Evolutionary conservation across 2,888 invertebrate species (phyloP), one percentile per base, ranked within the genome.

Genomic region (Lymantria monacha): DNA sequence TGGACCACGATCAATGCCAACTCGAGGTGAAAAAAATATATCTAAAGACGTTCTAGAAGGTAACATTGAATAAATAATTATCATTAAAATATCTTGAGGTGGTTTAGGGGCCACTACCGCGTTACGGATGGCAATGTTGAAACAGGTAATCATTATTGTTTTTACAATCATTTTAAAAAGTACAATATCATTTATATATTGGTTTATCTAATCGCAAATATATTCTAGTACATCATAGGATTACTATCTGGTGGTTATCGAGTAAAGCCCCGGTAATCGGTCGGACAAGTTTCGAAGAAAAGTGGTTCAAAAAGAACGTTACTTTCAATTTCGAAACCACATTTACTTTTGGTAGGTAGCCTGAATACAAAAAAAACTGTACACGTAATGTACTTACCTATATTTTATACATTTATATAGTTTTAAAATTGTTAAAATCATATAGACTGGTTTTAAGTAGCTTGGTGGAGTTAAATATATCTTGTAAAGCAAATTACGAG

Each of bases 1-100:
- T 81, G 80, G 79, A 76, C 82, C 77, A 77, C 78, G 83, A 81
- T 80, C 89, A 88, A 88, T 85, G 87, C 85, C 86, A 79, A 74
- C 62, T 69, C 86, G 86, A 86, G 85, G 87, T 83, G 83, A 86
- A 83, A 83, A 78, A 85, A 83, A 73, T 74, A 76, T 73, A 72
- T 75, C 79, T 79, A 76, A 76, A 83, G 80, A 77, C 74, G 76
- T 74, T 82, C 81, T 78, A 80, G 76, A 79, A 76, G 72, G 73
- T 71, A 72, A 58, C 48, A 44, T 66, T 55, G 54, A 60, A 60
- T 67, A 61, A 61, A 63, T 61, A 69, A 59, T 61, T 59, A 60
- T 53, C 56, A 55, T 61, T 61, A 49, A 61, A 63, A 63, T 64
- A 46, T 40, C 33, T 59, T 51, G 46, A 55, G 49, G 57, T 51